These are phyloP conservation scores for Eretmochelys imbricata DNA, from an alignment of 2,113 vertebrate species.

Conservation along the genomic window DNA sequence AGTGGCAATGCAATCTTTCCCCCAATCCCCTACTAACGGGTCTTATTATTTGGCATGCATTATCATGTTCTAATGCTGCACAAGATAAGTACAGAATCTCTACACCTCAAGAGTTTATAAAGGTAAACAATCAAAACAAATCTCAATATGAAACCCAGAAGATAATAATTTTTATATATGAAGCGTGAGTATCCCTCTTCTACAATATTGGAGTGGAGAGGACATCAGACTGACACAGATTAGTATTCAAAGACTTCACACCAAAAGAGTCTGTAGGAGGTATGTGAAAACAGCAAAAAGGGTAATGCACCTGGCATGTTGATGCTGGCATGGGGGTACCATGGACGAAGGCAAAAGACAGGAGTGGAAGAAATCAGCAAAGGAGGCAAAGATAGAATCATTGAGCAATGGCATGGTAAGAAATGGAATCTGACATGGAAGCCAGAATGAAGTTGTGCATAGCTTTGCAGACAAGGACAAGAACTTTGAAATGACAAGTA, in stretches of 20 bases:
- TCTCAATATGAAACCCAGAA: no score
- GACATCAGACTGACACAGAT: neutral
- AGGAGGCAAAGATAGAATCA: neutral
- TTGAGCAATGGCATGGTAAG: neutral
- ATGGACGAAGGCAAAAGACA: neutral
- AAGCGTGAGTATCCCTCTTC: no score
- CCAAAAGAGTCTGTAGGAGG: neutral
- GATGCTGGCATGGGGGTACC: neutral
- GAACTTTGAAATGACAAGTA: neutral
- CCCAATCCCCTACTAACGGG: neutral
- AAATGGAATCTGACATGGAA: neutral
- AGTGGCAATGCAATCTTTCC: neutral
- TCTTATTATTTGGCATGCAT: neutral
- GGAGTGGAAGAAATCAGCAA: no score
- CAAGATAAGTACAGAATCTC: no score
- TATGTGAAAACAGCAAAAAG: neutral
- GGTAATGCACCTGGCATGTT: neutral
- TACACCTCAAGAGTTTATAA: no score
- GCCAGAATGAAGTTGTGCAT: accelerated
- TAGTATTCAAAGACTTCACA: neutral
- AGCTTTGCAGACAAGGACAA: neutral
- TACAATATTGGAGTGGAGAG: neutral
- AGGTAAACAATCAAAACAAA: no score
- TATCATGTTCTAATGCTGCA: no score
- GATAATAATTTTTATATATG: neutral